Evolutionary conservation across 2,797 vertebrate species (phyloP).

Genomic region (Numenius phaeopus): DNA sequence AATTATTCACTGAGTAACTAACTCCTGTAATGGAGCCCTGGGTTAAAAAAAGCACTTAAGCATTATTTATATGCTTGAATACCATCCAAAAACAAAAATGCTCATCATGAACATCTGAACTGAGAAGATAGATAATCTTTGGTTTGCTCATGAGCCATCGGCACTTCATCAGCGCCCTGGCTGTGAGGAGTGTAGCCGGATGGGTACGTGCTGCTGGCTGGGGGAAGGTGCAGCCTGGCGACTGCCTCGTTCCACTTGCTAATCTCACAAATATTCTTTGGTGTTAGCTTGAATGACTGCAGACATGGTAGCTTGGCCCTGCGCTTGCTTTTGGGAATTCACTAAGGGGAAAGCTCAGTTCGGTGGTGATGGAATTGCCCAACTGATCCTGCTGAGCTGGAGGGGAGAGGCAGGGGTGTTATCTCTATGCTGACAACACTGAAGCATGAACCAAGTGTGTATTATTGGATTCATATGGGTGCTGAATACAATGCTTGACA

Average conservation of each 20-base stretch:
- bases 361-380: not conserved
- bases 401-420: not conserved
- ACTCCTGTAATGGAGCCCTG: not conserved
- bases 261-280: not conserved
- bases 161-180: not conserved
- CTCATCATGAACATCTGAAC: not conserved
- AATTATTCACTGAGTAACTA: not conserved
- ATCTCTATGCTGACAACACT: not conserved
- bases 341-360: not conserved
- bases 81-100: not conserved
- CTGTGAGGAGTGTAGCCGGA: not conserved
- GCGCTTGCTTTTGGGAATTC: not conserved
- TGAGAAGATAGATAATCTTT: not conserved
- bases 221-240: not conserved
- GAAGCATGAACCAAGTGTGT: not conserved
- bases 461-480: not conserved
- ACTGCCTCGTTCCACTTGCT: not conserved
- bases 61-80: not conserved
- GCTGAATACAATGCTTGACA: not conserved
- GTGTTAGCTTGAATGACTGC: not conserved
- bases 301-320: not conserved
- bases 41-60: not conserved
- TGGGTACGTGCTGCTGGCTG: not conserved
- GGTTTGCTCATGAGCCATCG: not conserved
- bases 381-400: not conserved